phyloP scores from a whole-genome alignment of 92 coral and sea anemone species.

The Micromussa lordhowensis region DNA sequence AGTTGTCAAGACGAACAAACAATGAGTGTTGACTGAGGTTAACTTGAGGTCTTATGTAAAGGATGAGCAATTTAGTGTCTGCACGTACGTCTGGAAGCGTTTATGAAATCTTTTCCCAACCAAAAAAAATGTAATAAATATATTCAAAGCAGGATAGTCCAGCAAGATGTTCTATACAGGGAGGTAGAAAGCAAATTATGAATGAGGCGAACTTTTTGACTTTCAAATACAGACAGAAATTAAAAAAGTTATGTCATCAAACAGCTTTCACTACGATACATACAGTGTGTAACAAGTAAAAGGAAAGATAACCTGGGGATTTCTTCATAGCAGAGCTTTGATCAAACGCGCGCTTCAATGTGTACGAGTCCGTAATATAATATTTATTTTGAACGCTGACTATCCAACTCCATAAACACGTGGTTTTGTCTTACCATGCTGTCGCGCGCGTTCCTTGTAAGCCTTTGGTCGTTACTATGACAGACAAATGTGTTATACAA shows the following conservation, averaged over 20 bases:
- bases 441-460: background rate
- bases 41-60: background rate
- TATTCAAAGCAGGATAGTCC: too few species aligned
- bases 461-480: slow-evolving; percentile 15
- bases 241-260: background rate
- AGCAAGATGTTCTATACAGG: background rate
- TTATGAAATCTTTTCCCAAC: background rate
- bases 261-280: background rate
- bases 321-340: background rate
- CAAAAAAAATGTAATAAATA: too few species aligned
- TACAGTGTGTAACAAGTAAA: background rate
- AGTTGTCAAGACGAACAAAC: background rate
- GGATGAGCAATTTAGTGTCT: background rate
- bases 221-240: background rate
- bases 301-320: background rate
- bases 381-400: background rate
- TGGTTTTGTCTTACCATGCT: background rate
- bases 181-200: too few species aligned
- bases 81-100: background rate
- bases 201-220: too few species aligned
- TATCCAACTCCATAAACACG: too few species aligned
- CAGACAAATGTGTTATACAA: background rate
- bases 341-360: background rate
- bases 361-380: background rate
- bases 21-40: background rate